Conservation (phyloP, 2,797 vertebrate genomes). For the Oreortyx pictus region DNA sequence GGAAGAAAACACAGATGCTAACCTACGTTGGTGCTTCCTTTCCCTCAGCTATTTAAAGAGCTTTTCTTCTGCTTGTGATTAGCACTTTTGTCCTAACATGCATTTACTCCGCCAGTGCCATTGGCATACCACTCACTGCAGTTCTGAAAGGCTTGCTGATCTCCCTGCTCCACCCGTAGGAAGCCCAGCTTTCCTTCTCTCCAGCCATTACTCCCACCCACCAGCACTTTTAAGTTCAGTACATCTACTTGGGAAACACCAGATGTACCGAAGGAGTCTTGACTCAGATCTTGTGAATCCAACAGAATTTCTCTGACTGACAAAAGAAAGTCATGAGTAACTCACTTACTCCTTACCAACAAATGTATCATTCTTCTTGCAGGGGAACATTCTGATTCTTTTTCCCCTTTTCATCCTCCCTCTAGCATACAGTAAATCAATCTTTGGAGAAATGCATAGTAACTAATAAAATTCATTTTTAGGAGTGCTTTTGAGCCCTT, state of each 20-base stretch:
- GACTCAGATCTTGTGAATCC: constrained; percentile 59
- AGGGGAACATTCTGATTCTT: not conserved
- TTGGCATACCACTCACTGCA: not conserved
- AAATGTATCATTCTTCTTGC: not conserved
- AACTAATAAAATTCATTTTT: constrained; percentile 41
- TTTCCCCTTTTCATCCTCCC: not conserved
- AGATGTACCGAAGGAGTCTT: constrained; percentile 68
- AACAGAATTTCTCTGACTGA: constrained; percentile 13
- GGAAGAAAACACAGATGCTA: not conserved
- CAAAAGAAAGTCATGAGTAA: constrained; percentile 38
- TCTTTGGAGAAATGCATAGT: not conserved
- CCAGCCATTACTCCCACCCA: constrained; percentile 22
- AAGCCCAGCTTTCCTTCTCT: constrained; percentile 11
- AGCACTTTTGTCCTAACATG: not conserved
- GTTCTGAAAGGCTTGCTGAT: not conserved
- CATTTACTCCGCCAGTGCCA: not conserved
- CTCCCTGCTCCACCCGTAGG: not conserved
- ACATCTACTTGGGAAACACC: constrained; percentile 51
- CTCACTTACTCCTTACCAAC: not conserved
- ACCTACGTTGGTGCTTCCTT: not conserved
- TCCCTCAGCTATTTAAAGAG: not conserved
- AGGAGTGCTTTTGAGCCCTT: not conserved
- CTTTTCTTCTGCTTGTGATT: not conserved
- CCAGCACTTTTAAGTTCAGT: constrained; percentile 23
- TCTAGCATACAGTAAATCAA: not conserved